These are phyloP conservation scores for Harlomillsia oculata DNA, from an alignment of 1,140 invertebrate genomes.

Conservation along the genomic window DNA sequence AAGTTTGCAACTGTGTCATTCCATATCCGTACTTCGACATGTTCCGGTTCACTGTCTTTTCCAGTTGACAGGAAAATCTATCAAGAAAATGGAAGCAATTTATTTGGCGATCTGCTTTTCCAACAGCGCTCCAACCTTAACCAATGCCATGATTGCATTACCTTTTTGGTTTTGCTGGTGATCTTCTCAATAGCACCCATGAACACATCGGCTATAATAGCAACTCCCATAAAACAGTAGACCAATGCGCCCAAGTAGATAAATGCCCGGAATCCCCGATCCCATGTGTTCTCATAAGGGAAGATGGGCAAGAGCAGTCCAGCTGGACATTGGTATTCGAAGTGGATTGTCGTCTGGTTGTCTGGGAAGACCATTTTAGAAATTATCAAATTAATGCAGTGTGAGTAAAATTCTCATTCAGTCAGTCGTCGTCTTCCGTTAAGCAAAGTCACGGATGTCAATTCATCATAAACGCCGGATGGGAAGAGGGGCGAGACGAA, in stretches of 20 bases:
- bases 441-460: no score
- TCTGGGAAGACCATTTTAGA: no score
- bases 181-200: constrained; percentile 58
- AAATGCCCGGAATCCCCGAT: constrained; percentile 40
- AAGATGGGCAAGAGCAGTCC: constrained; percentile 50
- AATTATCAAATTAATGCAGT: no score
- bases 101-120: not conserved
- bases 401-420: no score
- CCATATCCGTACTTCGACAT: constrained; percentile 45
- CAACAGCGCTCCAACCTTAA: constrained; percentile 23
- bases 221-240: constrained; percentile 49
- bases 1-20: constrained; percentile 59
- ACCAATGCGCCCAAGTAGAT: constrained; percentile 50
- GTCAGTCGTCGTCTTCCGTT: no score
- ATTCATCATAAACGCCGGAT: no score
- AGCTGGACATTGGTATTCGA: constrained; percentile 42
- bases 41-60: constrained; percentile 33
- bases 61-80: constrained; percentile 35
- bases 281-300: constrained; percentile 47
- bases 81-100: constrained; percentile 7
- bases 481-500: no score
- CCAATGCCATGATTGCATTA: constrained; percentile 33
- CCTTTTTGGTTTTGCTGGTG: constrained; percentile 52
- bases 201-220: constrained; percentile 54
- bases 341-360: no score